Base-by-base conservation (phyloP, 2,113 vertebrate species). In the Spilogale gracilis region DNA sequence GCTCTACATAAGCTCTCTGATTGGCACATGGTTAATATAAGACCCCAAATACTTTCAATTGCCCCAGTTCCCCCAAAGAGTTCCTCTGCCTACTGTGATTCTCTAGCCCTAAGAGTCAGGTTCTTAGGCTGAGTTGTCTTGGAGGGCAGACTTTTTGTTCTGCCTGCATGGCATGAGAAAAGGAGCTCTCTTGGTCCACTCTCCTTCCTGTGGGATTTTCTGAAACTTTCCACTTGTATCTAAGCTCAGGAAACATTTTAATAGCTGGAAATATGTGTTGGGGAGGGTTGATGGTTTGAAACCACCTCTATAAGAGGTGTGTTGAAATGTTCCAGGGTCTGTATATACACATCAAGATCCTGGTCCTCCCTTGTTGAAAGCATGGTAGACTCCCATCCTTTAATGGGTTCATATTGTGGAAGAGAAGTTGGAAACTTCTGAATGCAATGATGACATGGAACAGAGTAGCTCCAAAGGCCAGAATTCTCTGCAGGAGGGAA, bases 211-310 rank as follows among this genome's bases (percentile, higher is more conserved):
- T 97, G 95, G 95, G 96, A 96, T 98, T 98, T 98, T 97, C 95
- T 94, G 96, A 96, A 98, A 98, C 91, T 97, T 97, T 98, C 96
- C 98, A 97, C 94, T 97, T 97, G 92, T 95, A 97, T 96, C 95
- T 95, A 95, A 98, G 94, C 43, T 97, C 96, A 96, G 95, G 85
- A 96, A 93, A 95, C 94, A 92, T 94, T 97, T 96, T 98, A 98
- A 98, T 98, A 96, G 54, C 97, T 98, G 65, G 60, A 97, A 94
- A 79, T 95, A 88, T 95, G 73, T 89, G 76, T 94, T 89, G 1
- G 91, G 74, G 74, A 71, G 48, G 45, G 52, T 58, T 90, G 43
- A 91, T 21, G 60, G 18, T 38, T 97, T 96, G 73, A 96, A 97
- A 96, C 69, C 94, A 89, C 93, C 48, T 96, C 23, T 97, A 85